Base-by-base conservation (phyloP, 1,140 invertebrate species). In the Heliothis virescens region DNA sequence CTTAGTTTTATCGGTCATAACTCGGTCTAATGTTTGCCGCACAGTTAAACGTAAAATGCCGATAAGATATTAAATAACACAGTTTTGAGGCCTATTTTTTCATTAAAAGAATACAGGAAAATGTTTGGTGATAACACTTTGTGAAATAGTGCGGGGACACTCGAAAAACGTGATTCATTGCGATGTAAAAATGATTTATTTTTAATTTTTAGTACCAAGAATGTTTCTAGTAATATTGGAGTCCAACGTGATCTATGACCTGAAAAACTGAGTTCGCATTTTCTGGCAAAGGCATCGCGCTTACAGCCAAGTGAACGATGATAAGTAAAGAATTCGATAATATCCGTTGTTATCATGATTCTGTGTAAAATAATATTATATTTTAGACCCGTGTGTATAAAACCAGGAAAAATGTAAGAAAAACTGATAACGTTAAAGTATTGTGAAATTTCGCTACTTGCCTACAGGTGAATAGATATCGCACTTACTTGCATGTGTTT, bases 1-100 rank as follows among this genome's bases (percentile, higher is more conserved):
- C 55, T 62, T 50, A 76, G 59, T 65, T 76, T 76, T 78, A 78
- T 78, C 75, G 75, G 75, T 78, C 63, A 69, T 78, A 78, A 59
- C 63, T 47, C 16, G 4, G 9, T 13, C 50, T 78, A 78, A 69
- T 78, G 53, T 78, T 78, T 69, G 63, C 52, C 29, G 65, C 65
- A 62, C 73, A 52, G 55, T 59, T 47, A 52, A 76, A 76, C 74
- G 59, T 65, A 53, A 75, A 75, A 62, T 63, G 59, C 59, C 63
- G 75, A 78, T 78, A 78, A 78, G 75, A 78, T 78, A 78, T 69
- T 69, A 78, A 69, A 59, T 57, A 67, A 67, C 62, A 21, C 10
- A 16, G 57, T 69, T 57, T 41, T 57, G 75, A 16, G 75, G 75
- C 75, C 75, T 77, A 77, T 78, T 78, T 69, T 77, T 77, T 73